Conservation (phyloP, 2,797 vertebrate species). For the Lateolabrax maculatus region DNA sequence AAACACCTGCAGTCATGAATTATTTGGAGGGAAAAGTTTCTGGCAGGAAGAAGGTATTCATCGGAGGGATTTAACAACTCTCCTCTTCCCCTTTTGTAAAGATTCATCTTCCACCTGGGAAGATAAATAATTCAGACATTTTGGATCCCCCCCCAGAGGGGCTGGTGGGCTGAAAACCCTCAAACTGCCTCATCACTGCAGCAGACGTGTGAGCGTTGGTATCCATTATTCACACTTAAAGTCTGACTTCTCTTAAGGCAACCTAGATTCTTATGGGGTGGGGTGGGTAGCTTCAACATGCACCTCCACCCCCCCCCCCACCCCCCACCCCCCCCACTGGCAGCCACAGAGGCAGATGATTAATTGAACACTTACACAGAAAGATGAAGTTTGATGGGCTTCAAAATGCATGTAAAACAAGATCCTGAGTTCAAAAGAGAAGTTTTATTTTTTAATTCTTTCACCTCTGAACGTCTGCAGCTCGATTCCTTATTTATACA, state of each 20-base stretch:
- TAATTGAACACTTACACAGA: slow-evolving; percentile 59
- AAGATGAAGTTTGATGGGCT: slow-evolving; percentile 47
- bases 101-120: slow-evolving; percentile 91
- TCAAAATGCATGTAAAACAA: slow-evolving; percentile 55
- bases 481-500: slow-evolving; percentile 32
- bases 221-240: slow-evolving; percentile 94
- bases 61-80: slow-evolving; percentile 44
- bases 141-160: slow-evolving; percentile 90
- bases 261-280: slow-evolving; percentile 85
- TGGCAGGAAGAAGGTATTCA: slow-evolving; percentile 28
- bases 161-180: slow-evolving; percentile 92
- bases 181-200: slow-evolving; percentile 94
- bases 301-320: neutral
- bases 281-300: neutral
- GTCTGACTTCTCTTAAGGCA: slow-evolving; percentile 86
- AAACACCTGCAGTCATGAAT: slow-evolving; percentile 55
- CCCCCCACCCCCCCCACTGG: neutral
- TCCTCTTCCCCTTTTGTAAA: slow-evolving; percentile 86
- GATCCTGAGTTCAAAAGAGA: slow-evolving; percentile 33
- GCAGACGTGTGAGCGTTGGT: slow-evolving; percentile 86
- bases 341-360: slow-evolving; percentile 42
- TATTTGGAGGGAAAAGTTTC: slow-evolving; percentile 31
- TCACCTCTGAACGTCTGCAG: slow-evolving; percentile 3
- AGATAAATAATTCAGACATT: slow-evolving; percentile 94
- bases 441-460: slow-evolving; percentile 4